phyloP scores from a whole-genome alignment of 2,113 vertebrate species.

The Triplophysa rosa region DNA sequence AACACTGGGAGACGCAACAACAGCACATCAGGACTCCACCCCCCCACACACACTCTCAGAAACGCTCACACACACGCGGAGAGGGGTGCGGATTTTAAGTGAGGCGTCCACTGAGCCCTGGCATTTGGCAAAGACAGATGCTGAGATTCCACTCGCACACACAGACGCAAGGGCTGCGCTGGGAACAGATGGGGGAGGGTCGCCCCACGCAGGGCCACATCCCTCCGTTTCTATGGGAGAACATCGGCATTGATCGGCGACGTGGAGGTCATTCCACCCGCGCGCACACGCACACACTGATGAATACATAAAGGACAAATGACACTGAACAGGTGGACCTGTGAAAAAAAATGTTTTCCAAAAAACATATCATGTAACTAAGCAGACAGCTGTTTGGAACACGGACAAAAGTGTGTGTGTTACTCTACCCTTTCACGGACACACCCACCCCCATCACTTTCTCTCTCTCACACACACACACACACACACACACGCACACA shows the following conservation, averaged over 20 bases:
- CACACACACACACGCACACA: too few relatives aligned
- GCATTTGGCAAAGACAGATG: constrained; percentile 75
- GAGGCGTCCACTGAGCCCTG: constrained; percentile 59
- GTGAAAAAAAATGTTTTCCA: constrained; percentile 18
- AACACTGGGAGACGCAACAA: constrained; percentile 55
- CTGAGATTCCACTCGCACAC: constrained; percentile 59
- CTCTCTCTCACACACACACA: background rate
- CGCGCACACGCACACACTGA: constrained; percentile 1
- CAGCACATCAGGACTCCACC: constrained; percentile 48
- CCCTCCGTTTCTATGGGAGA: constrained; percentile 31
- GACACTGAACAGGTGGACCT: constrained; percentile 51
- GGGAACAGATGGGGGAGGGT: constrained; percentile 44
- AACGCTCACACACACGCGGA: background rate
- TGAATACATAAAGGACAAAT: constrained; percentile 38
- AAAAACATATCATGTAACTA: constrained; percentile 52
- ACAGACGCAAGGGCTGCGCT: constrained; percentile 46
- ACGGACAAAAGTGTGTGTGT: constrained; percentile 41
- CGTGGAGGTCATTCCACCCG: constrained; percentile 32
- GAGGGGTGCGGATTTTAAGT: constrained; percentile 15
- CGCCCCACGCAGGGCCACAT: constrained; percentile 38
- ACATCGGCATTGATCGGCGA: constrained; percentile 24
- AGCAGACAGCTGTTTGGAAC: constrained; percentile 56
- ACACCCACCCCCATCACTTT: constrained; percentile 14
- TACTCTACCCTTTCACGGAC: constrained; percentile 21
- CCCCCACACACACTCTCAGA: constrained; percentile 23